A percentile compares a stretch with the other conserved stretches of the same genome.
These are phyloP conservation scores for Nothocercus julius DNA, from an alignment of 2,113 vertebrate genomes.

Conservation along the genomic window DNA sequence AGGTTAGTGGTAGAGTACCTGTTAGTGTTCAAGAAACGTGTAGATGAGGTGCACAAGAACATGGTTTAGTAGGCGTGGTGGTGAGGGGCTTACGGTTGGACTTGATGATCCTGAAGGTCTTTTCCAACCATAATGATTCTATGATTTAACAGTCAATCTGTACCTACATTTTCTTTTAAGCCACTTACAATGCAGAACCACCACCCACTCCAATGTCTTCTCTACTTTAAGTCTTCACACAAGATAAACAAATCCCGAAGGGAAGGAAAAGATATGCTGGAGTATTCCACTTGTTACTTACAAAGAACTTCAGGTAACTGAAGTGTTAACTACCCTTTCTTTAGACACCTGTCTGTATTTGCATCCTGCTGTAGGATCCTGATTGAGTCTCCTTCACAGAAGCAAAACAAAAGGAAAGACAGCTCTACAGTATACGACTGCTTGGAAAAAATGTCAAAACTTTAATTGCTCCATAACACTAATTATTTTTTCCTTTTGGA, in stretches of 20 bases:
- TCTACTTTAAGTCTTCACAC: background rate
- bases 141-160: background rate
- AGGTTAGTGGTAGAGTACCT: no score
- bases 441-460: background rate
- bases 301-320: background rate
- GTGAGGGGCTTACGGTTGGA: no score
- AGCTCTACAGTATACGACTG: fast-evolving
- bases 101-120: no score
- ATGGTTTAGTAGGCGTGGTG: no score
- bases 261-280: background rate
- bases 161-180: background rate
- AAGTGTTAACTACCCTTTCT: background rate
- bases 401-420: background rate
- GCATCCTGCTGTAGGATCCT: background rate
- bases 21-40: no score
- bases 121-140: no score
- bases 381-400: background rate
- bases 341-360: background rate
- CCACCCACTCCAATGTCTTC: background rate
- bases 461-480: background rate
- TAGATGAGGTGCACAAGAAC: no score
- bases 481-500: background rate
- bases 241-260: background rate
- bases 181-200: background rate
- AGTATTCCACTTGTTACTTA: no score